Conservation (phyloP, 1,140 invertebrate species). For the Phthorimaea operculella region DNA sequence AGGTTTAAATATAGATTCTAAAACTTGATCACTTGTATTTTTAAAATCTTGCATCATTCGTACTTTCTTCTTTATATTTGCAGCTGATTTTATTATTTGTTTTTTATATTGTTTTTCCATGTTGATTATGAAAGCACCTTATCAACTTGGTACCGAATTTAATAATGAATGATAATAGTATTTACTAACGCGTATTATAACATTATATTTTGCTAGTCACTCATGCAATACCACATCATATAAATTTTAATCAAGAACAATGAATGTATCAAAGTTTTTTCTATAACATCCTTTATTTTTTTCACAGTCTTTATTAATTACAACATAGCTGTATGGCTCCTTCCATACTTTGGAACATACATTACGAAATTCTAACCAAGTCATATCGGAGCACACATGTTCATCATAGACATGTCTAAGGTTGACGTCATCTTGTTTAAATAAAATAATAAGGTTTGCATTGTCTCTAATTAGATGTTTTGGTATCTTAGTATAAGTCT, state of each 20-base stretch:
- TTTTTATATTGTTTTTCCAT: not conserved
- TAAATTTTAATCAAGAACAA: not conserved
- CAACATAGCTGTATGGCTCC: constrained; percentile 27
- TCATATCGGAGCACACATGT: constrained; percentile 38
- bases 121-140: not conserved
- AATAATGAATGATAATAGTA: not conserved
- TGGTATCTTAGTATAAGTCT: constrained; percentile 43
- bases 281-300: constrained; percentile 30
- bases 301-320: constrained; percentile 32
- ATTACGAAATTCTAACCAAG: constrained; percentile 31
- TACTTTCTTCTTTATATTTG: constrained; percentile 8
- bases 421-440: constrained; percentile 53
- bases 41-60: not conserved
- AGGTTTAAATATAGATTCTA: constrained; percentile 5
- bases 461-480: constrained; percentile 53
- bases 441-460: constrained; percentile 47
- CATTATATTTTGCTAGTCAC: too few relatives aligned
- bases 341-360: constrained; percentile 37
- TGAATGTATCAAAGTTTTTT: constrained; percentile 26
- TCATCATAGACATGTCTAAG: constrained; percentile 49
- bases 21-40: constrained; percentile 1
- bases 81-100: constrained; percentile 5
- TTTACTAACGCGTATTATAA: not conserved
- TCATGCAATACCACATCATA: not conserved
- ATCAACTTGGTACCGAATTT: not conserved